Percentiles rank a stretch among this genome's conserved stretches.
These are phyloP conservation scores for Cassiopea andromeda DNA, from an alignment of 30 jellyfish, hydroid and myxozoan genomes.

Conservation along the genomic window DNA sequence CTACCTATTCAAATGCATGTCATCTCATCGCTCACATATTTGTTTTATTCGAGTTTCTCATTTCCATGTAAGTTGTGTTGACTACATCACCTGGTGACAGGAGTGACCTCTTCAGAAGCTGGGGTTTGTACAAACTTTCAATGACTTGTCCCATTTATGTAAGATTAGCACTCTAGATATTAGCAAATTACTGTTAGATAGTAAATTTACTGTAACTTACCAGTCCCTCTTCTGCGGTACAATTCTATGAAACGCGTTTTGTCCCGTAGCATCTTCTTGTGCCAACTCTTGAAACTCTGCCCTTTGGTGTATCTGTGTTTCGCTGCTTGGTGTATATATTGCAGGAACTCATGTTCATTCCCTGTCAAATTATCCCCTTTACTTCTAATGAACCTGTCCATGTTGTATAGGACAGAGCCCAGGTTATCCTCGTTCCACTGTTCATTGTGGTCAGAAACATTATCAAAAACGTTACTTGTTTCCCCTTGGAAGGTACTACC, in stretches of 20 bases:
- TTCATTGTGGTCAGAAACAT: slow-evolving; percentile 52
- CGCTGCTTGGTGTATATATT: slow-evolving; percentile 26
- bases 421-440: neutral
- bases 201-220: slow-evolving; percentile 1
- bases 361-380: slow-evolving; percentile 60
- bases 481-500: slow-evolving; percentile 53
- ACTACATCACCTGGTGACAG: no score
- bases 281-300: slow-evolving; percentile 5
- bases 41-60: no score
- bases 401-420: slow-evolving; percentile 24
- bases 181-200: no score
- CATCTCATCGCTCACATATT: no score
- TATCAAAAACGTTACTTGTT: slow-evolving; percentile 47
- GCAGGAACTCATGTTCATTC: slow-evolving; percentile 47
- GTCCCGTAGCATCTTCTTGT: slow-evolving; percentile 58
- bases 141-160: no score
- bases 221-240: slow-evolving; percentile 60
- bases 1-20: no score
- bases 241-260: slow-evolving; percentile 71
- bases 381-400: slow-evolving; percentile 45
- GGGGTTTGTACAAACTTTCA: no score
- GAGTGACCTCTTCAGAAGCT: no score
- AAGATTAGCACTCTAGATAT: no score
- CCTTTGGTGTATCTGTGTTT: slow-evolving; percentile 29
- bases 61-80: no score